Base-by-base conservation (phyloP, 2,888 invertebrate species). In the Autographa gamma region DNA sequence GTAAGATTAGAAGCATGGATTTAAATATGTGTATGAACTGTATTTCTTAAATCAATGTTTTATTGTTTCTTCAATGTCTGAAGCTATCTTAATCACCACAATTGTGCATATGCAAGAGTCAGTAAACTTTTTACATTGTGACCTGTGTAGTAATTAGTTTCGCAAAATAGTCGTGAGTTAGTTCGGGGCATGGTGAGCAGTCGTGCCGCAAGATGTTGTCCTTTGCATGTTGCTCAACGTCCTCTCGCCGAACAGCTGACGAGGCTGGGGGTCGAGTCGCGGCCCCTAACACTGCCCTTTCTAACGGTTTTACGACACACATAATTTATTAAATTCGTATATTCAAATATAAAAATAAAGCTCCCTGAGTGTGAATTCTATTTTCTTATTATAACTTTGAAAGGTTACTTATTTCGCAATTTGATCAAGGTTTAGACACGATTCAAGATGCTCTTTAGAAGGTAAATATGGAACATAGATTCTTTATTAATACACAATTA, bases 201-300 rank as follows among this genome's bases (percentile, higher is more conserved):
- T 76, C 71, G 71, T 74, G 65, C 70, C 60, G 66, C 73, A 69
- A 80, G 76, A 74, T 65, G 77, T 78, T 84, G 77, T 86, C 80
- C 77, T 84, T 81, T 83, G 68, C 61, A 69, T 76, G 60, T 87
- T 88, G 79, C 88, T 78, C 84, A 87, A 87, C 78, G 81, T 86
- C 87, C 86, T 88, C 85, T 88, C 81, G 82, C 84, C 69, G 80
- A 84, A 87, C 89, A 89, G 89, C 89, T 87, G 89, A 80, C 77
- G 79, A 79, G 80, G 81, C 74, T 79, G 84, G 83, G 82, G 79
- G 79, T 74, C 85, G 87, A 91, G 91, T 91, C 91, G 85, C 79
- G 83, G 67, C 85, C 82, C 86, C 82, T 81, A 79, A 73, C 78
- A 73, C 75, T 83, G 86, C 89, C 91, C 88, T 91, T 90, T 92